phyloP scores from a whole-genome alignment of 2,797 vertebrate species.

The Philypnodon macrostomus region DNA sequence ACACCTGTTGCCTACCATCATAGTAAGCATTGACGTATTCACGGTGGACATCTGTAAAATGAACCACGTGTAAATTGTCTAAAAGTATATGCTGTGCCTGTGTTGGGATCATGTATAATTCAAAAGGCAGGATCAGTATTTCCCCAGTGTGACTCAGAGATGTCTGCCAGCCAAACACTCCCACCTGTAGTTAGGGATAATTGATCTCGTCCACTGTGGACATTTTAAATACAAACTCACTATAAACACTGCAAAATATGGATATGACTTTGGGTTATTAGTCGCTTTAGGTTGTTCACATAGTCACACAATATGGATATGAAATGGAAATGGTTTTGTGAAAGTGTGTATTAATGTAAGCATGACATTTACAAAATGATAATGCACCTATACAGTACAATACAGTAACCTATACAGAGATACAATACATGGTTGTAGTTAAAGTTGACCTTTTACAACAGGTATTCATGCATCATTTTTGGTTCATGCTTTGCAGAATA shows the following conservation, averaged over 20 bases:
- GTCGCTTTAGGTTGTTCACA: neutral
- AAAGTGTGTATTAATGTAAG: too few relatives aligned
- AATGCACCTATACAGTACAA: too few relatives aligned
- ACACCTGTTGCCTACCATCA: conserved; percentile 35
- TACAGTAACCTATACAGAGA: too few relatives aligned
- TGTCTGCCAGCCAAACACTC: conserved; percentile 62
- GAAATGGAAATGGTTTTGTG: too few relatives aligned
- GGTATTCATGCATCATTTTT: too few relatives aligned
- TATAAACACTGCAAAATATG: conserved; percentile 23
- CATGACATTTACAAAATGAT: too few relatives aligned
- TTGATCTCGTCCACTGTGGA: conserved; percentile 51
- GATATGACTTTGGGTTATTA: neutral
- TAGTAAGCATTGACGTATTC: neutral
- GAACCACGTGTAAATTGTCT: neutral
- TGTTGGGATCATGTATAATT: conserved; percentile 60
- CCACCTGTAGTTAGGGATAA: conserved; percentile 64
- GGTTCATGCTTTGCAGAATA: too few relatives aligned
- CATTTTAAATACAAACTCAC: conserved; percentile 49
- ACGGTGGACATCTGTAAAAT: neutral
- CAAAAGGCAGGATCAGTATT: conserved; percentile 56
- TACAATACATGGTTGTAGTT: too few relatives aligned
- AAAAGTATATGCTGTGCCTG: conserved; percentile 14
- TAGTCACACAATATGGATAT: too few relatives aligned
- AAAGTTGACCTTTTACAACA: too few relatives aligned
- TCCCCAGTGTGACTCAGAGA: conserved; percentile 51